Evolutionary conservation across 2,797 vertebrate genomes (phyloP), one percentile per base, ranked within the genome.

Genomic region (Cirrhinus mrigala): DNA sequence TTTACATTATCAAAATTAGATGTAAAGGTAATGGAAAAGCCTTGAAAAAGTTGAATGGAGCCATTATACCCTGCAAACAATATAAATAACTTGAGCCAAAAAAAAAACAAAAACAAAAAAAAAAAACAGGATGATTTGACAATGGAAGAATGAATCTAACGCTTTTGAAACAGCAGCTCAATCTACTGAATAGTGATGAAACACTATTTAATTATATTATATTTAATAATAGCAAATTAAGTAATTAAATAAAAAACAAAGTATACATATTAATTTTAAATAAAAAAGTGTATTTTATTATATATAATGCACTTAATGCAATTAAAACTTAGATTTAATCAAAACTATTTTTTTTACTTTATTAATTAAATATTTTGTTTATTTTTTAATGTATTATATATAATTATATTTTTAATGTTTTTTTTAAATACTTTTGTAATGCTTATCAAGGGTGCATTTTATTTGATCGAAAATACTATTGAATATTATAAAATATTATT

Each of bases 1-100:
- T 71, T 8, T 50, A 12, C 22, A 85, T 60, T 37, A 54, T 58
- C 22, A 71, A 85, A 79, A 79, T 69, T 33, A 83, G 60, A 83
- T 27, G 46, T 20, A 60, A 68, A 24, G 60, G 60, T 27, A 77
- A 83, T 40, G 62, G 82, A n/a, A 7, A 78, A 62, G 27, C 15
- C 15, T 60, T 75, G 10, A 58, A 44, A 71, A 58, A 20, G 50
- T 7, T 69, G 40, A 82, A 82, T 82, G n/a, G 11, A 76, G 48
- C 40, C n/a, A 40, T 66, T 75, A 20, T 52, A 27, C 22, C 20
- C 7, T 7, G 27, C 8, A 44, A 83, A 40, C 3, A 60, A 22
- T 37, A 48, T 8, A 60, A 58, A 71, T 44, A 58, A 44, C 52
- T 18, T 54, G 2, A 40, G 37, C 1, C 44, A 44, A 79, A 46